These are phyloP conservation scores for Nilaparvata lugens DNA, from an alignment of 1,140 invertebrate genomes.

Conservation along the genomic window DNA sequence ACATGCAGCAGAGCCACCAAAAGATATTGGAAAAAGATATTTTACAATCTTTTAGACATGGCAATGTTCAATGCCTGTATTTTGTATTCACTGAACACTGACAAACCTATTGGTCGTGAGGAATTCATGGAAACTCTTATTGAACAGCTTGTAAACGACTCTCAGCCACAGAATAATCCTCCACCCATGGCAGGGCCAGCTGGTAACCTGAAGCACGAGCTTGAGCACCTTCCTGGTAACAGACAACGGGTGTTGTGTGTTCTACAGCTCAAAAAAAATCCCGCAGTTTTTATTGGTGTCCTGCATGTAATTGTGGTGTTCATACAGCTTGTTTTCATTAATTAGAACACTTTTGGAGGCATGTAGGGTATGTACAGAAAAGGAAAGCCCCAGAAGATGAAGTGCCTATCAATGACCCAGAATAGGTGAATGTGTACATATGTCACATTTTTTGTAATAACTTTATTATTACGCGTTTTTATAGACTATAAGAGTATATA, in stretches of 20 bases:
- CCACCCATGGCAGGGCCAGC: too few species aligned
- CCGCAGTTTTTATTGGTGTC: not conserved
- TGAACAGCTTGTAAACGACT: not conserved
- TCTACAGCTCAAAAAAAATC: not conserved
- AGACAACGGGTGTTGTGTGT: not conserved
- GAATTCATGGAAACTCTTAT: not conserved
- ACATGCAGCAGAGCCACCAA: not conserved
- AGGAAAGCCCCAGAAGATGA: not conserved
- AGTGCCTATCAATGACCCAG: not conserved
- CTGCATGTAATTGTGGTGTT: not conserved
- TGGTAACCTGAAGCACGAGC: not conserved
- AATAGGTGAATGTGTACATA: not conserved
- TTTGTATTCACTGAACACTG: not conserved
- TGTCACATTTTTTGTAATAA: not conserved
- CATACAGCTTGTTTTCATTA: not conserved
- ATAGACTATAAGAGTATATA: not conserved
- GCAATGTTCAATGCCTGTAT: conserved; percentile 11
- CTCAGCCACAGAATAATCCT: not conserved
- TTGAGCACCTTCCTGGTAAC: not conserved
- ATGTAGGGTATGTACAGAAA: not conserved
- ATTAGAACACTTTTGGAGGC: not conserved
- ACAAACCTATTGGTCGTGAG: too few species aligned
- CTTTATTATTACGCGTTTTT: not conserved
- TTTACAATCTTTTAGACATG: conserved; percentile 4
- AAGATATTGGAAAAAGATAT: too few species aligned